Percentiles rank a stretch among this genome's conserved stretches.
Conservation (phyloP, 1,140 invertebrate genomes). For the Lysiphlebus fabarum region DNA sequence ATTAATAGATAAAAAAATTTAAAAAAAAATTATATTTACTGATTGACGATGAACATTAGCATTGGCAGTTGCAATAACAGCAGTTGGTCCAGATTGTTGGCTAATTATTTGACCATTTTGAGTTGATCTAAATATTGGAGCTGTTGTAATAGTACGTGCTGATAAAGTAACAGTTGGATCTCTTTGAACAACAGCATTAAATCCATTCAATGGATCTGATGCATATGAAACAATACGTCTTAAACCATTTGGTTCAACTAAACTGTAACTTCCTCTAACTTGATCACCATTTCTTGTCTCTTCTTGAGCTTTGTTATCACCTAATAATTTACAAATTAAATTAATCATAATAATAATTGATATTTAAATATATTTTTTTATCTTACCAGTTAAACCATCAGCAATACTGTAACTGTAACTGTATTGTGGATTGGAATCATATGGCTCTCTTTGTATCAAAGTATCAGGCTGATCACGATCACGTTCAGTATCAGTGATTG, state of each 20-base stretch:
- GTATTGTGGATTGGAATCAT: constrained; percentile 69
- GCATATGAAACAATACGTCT: constrained; percentile 52
- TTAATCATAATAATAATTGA: background rate
- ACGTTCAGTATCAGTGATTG: constrained; percentile 34
- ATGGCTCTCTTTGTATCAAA: constrained; percentile 56
- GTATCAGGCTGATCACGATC: constrained; percentile 36
- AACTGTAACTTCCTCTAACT: constrained; percentile 54
- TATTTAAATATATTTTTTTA: background rate
- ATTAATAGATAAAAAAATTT: background rate
- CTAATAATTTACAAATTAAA: constrained; percentile 29
- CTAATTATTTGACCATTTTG: constrained; percentile 24
- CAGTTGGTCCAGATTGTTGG: constrained; percentile 22
- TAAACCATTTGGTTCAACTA: constrained; percentile 54
- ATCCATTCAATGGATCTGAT: constrained; percentile 54
- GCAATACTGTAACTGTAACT: constrained; percentile 70
- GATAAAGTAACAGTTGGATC: constrained; percentile 38
- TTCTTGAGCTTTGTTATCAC: constrained; percentile 52
- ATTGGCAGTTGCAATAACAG: constrained; percentile 11
- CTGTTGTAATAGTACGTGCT: constrained; percentile 27
- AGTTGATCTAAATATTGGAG: constrained; percentile 5
- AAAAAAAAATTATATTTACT: constrained; percentile 20
- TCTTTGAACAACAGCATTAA: constrained; percentile 55
- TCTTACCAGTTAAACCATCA: constrained; percentile 50
- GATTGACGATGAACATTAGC: constrained; percentile 25
- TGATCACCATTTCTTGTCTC: constrained; percentile 54